A percentile compares a stretch with the other conserved stretches of the same genome.
Evolutionary conservation across 2,113 vertebrate species (phyloP).

Genomic region (Apaloderma vittatum): DNA sequence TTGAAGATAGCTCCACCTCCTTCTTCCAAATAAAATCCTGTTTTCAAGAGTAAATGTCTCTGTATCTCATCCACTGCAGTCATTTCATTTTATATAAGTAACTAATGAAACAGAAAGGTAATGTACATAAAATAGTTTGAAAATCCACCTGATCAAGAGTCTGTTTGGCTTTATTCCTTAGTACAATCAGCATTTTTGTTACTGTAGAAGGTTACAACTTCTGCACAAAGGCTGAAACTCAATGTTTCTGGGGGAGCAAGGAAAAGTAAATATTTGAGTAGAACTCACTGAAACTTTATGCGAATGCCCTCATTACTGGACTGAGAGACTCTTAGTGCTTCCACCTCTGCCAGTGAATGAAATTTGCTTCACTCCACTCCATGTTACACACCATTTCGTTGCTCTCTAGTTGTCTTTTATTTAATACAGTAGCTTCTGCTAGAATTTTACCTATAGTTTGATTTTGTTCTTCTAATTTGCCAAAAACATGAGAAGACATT

Average conservation of each 20-base stretch:
- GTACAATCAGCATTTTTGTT: neutral
- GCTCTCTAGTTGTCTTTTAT: neutral
- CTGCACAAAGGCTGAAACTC: neutral
- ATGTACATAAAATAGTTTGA: accelerated
- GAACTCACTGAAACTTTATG: neutral
- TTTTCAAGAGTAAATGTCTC: neutral
- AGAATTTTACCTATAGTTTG: neutral
- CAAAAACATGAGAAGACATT: neutral
- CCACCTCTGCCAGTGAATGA: neutral
- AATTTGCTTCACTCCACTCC: neutral
- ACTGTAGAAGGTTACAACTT: neutral
- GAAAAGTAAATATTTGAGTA: neutral
- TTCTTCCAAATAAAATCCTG: neutral
- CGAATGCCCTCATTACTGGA: neutral
- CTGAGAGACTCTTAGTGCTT: neutral
- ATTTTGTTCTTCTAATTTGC: neutral
- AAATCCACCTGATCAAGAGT: neutral
- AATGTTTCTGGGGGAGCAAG: neutral
- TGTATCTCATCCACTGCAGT: neutral
- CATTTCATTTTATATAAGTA: neutral
- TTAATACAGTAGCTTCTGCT: neutral
- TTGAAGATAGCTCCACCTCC: neutral
- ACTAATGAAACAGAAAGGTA: neutral
- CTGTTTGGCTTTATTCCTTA: neutral
- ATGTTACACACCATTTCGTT: neutral